Percentiles rank a stretch among this genome's conserved stretches.
phyloP scores from a whole-genome alignment of 2,888 invertebrate genomes.

The Eustalomyia histrio region DNA sequence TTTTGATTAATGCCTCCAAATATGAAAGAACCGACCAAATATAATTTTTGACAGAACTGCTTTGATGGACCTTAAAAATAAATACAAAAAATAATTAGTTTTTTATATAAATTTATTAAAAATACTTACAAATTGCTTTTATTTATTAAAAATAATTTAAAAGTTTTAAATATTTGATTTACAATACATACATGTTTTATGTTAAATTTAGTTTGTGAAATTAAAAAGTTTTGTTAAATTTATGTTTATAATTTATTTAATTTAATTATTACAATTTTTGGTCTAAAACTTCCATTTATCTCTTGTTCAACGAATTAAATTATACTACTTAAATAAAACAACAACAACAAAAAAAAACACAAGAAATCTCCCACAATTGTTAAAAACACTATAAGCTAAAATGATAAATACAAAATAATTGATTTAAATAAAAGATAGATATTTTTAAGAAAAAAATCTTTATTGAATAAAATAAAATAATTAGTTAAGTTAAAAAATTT shows the following conservation, averaged over 20 bases:
- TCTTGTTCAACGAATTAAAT: slow-evolving; percentile 61
- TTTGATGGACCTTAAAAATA: no score
- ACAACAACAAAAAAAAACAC: slow-evolving; percentile 44
- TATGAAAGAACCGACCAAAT: no score
- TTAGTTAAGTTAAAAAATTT: slow-evolving; percentile 33
- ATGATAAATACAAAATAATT: slow-evolving; percentile 9
- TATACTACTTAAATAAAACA: slow-evolving; percentile 21
- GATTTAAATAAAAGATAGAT: slow-evolving; percentile 24
- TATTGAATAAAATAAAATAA: slow-evolving; percentile 21
- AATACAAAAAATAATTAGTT: neutral
- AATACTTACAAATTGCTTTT: slow-evolving; percentile 31
- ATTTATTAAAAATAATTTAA: neutral
- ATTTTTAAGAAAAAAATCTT: slow-evolving; percentile 25
- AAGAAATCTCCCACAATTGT: slow-evolving; percentile 65
- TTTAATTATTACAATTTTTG: neutral
- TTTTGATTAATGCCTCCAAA: no score
- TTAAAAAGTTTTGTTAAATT: neutral
- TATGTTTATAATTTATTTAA: slow-evolving; percentile 3
- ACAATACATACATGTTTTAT: slow-evolving; percentile 9
- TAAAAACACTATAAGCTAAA: slow-evolving; percentile 57
- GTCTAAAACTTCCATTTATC: slow-evolving; percentile 41
- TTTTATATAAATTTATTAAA: slow-evolving; percentile 32
- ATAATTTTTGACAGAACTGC: no score
- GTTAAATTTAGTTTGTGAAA: neutral
- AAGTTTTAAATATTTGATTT: slow-evolving; percentile 30